Base-by-base conservation (phyloP, 1,140 invertebrate species). In the Anastatus disparis region DNA sequence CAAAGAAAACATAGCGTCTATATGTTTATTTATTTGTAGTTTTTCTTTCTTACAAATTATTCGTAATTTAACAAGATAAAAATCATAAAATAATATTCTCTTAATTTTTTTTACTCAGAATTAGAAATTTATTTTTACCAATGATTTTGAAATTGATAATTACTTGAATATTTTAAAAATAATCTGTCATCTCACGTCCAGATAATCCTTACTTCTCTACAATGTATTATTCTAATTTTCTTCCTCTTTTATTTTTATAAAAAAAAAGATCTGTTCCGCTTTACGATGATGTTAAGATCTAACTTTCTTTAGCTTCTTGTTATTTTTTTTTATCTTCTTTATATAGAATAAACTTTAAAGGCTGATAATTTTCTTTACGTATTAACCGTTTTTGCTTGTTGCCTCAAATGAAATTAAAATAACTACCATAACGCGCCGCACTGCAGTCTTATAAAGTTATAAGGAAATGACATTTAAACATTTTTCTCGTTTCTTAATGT, bases 251-350 rank as follows among this genome's bases (percentile, higher is more conserved):
- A 20, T 26, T 1, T 56, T 66, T 66, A 31, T 31, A 15, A 15
- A 26, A 12, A 24, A n/a, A 42, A 59, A 67, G 35, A 58, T 55
- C 40, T 55, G 40, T 67, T 67, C 55, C 42, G 29, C 26, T 20
- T 66, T 48, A 24, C 42, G 24, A 48, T 58, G 22, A 59, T 59
- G 17, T 26, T 48, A 17, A 48, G 8, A 3, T 48, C 17, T 48
- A 59, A 58, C 42, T 67, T 58, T 42, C 42, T 67, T 26, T 10
- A 35, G 31, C 31, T 35, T 35, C 10, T 35, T 24, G 6, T 24
- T 15, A 20, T 56, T 22, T 50, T 56, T 42, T 65, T 17, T 29
- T 17, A 44, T 56, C 50, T 55, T 65, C 24, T 24, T 55, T 35
- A 2, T 31, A 24, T 22, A 2, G n/a, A n/a, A n/a, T n/a, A n/a